Conservation (phyloP, 1,140 invertebrate species). For the Drosophila kikkawai region DNA sequence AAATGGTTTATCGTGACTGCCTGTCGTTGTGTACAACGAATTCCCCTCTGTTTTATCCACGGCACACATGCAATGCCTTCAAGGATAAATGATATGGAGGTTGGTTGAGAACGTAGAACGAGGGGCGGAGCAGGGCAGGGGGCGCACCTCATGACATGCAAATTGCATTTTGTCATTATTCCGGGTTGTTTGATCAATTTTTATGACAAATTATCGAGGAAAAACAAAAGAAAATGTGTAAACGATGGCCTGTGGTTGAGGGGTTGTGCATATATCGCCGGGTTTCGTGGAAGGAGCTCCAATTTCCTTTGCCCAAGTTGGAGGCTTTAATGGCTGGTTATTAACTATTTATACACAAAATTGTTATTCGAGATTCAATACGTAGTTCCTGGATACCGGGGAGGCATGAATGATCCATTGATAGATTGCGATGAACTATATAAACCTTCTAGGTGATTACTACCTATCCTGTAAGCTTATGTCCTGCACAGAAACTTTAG, state of each 20-base stretch:
- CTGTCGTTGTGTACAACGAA: slow-evolving; percentile 59
- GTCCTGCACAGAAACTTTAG: not conserved
- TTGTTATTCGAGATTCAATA: not conserved
- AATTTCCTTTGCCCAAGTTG: slow-evolving; percentile 16
- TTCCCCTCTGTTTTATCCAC: slow-evolving; percentile 16
- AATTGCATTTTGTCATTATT: slow-evolving; percentile 76
- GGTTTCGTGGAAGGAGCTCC: not conserved
- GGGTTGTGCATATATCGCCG: not conserved
- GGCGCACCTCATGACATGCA: slow-evolving; percentile 67
- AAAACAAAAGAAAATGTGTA: slow-evolving; percentile 25
- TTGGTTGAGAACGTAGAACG: not conserved
- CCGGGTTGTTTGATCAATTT: slow-evolving; percentile 81
- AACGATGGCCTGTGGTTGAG: slow-evolving; percentile 7
- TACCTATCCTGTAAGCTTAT: not conserved
- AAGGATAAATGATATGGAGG: slow-evolving; percentile 62
- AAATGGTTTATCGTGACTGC: slow-evolving; percentile 79
- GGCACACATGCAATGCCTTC: slow-evolving; percentile 66
- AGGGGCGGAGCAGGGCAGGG: not conserved
- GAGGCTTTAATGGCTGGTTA: slow-evolving; percentile 20
- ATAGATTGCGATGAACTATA: slow-evolving; percentile 3
- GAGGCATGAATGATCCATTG: not conserved
- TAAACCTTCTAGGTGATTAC: no score
- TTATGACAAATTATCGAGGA: slow-evolving; percentile 79
- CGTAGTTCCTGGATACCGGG: not conserved
- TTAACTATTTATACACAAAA: slow-evolving; percentile 36